Evolutionary conservation across 2,797 vertebrate species (phyloP), one percentile per base, ranked within the genome.

Genomic region (Monodelphis domestica): DNA sequence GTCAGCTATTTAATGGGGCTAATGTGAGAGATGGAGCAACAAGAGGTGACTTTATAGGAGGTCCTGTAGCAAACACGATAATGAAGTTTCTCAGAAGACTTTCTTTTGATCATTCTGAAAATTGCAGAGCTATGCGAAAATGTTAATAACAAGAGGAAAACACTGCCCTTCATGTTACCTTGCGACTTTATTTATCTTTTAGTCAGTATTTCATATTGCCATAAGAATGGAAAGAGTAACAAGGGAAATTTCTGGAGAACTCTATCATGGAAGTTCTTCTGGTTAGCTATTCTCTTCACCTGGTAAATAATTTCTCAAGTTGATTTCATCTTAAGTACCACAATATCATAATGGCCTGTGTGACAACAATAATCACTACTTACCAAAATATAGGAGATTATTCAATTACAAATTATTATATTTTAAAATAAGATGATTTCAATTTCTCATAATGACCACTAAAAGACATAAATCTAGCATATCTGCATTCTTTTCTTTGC

Each of bases 41-140:
- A 91, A 30, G 89, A 94, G 50, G 54, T 33, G 59, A 50, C 9
- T 53, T 87, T 57, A 1, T 4, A 53, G 53, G 53, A 54, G 14
- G 12, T 12, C 56, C 24, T 59, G 11, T 12, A 4, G 50, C 51
- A 38, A 12, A 33, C 12, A 57, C 50, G 45, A 90, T 45, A 90
- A 95, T 38, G n/a, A 33, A 54, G 24, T 89, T 14, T 88, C 10
- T 88, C 88, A 87, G n/a, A 33, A 45, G 90, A n/a, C 70, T 95
- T 95, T 90, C 6, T 95, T 95, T 90, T 6, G 38, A 87, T 57
- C 89, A 56, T 21, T 92, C 55, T 51, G 38, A 4, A 59, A 92
- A 88, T 12, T 91, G 33, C 94, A 89, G 95, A 93, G 29, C 21
- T 95, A 50, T 89, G 10, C 89, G 91, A n/a, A 53, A 91, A 57